Percentiles rank a stretch among this genome's conserved stretches.
phyloP scores from a whole-genome alignment of 2,888 invertebrate species.

The Brachycybe producta region DNA sequence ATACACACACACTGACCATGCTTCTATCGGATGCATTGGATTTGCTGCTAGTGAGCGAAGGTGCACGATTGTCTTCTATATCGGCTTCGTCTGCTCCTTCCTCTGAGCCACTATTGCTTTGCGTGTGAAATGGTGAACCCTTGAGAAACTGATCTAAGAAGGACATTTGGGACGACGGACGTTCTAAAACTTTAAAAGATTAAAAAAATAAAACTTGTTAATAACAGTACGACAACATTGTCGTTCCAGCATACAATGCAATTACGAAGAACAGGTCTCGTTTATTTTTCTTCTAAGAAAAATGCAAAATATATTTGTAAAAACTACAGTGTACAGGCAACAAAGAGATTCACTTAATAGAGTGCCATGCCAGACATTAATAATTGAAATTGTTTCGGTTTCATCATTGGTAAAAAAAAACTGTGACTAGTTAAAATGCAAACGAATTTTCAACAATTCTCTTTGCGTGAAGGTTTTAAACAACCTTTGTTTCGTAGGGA shows the following conservation, averaged over 20 bases:
- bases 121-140: constrained; percentile 40
- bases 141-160: constrained; percentile 81
- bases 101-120: constrained; percentile 43
- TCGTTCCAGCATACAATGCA: no score
- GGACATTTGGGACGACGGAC: constrained; percentile 81
- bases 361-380: no score
- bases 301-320: no score
- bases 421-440: no score
- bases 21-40: constrained; percentile 72
- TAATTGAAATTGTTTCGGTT: no score
- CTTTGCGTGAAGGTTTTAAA: not conserved
- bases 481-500: not conserved
- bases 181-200: constrained; percentile 64
- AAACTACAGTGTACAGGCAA: no score
- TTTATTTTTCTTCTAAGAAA: no score
- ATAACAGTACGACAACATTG: no score
- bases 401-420: no score
- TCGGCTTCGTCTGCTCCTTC: constrained; percentile 56
- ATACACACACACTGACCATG: constrained; percentile 45
- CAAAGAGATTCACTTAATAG: no score
- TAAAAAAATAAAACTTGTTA: constrained; percentile 15
- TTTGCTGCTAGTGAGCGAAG: constrained; percentile 57
- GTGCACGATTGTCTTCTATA: constrained; percentile 59
- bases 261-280: no score
- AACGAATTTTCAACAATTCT: not conserved